Percentiles rank a stretch among this genome's conserved stretches.
These are phyloP conservation scores for Pterophyllum scalare DNA, from an alignment of 2,113 vertebrate genomes.

Conservation along the genomic window DNA sequence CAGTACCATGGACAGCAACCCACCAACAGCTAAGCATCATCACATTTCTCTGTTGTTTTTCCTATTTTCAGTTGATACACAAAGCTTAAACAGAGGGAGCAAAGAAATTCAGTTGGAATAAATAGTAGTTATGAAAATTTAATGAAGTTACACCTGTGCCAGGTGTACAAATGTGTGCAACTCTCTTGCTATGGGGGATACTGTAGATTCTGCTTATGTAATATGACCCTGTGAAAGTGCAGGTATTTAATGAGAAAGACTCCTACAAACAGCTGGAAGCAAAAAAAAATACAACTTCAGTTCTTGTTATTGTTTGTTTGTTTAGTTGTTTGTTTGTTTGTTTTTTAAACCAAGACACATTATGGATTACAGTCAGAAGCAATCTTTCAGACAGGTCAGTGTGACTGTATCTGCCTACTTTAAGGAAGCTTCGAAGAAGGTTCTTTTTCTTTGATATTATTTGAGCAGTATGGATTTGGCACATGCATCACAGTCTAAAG, in stretches of 20 bases:
- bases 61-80: neutral
- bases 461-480: neutral
- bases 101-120: neutral
- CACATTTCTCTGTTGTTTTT: neutral
- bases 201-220: neutral
- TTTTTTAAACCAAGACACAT: neutral
- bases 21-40: neutral
- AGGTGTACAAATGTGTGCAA: slow-evolving; percentile 8
- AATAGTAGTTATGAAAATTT: slow-evolving; percentile 8
- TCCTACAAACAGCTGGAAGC: neutral
- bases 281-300: neutral
- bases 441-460: neutral
- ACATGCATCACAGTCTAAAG: neutral
- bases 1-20: neutral
- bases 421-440: neutral
- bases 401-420: neutral
- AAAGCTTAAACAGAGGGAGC: neutral
- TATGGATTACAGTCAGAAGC: neutral
- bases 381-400: neutral
- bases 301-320: neutral
- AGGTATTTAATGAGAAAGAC: slow-evolving; percentile 1
- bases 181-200: neutral
- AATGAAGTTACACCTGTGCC: neutral
- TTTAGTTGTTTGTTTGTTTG: neutral
- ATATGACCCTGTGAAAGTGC: neutral